A percentile compares a stretch with the other conserved stretches of the same genome.
Conservation (phyloP, 1,140 invertebrate genomes). For the Globodera ellingtonae region DNA sequence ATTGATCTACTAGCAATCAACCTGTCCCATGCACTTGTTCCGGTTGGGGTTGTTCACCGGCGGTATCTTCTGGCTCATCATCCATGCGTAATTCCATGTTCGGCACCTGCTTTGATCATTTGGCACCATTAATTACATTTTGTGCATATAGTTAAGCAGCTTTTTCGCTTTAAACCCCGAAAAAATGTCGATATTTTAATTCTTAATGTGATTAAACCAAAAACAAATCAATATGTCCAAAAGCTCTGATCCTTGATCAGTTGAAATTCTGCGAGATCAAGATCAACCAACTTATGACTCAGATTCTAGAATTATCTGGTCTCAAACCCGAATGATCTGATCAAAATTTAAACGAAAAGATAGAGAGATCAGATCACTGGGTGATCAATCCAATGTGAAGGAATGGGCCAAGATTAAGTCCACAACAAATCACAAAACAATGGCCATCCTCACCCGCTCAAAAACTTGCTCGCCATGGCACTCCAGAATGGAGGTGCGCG, state of each 20-base stretch:
- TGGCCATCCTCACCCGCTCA: constrained; percentile 33
- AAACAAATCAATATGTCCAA: no score
- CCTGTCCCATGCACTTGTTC: neutral
- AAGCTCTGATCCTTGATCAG: no score
- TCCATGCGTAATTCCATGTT: constrained; percentile 28
- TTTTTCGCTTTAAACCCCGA: neutral
- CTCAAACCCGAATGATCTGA: no score
- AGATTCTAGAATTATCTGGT: no score
- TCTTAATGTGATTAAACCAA: neutral
- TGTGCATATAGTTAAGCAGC: constrained; percentile 8
- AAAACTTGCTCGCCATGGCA: constrained; percentile 52
- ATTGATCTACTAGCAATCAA: neutral
- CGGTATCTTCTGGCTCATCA: neutral
- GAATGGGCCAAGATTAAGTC: no score
- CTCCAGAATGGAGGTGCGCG: constrained; percentile 24
- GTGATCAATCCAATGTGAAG: no score
- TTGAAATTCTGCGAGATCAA: no score
- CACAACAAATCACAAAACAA: constrained; percentile 35
- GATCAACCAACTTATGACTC: no score
- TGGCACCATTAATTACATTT: neutral
- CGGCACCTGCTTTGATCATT: neutral
- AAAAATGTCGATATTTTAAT: constrained; percentile 6
- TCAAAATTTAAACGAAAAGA: no score
- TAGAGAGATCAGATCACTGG: no score
- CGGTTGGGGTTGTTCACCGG: neutral